Percentiles rank a stretch among this genome's conserved stretches.
Evolutionary conservation across 1,140 invertebrate genomes (phyloP).

Genomic region (Anastrepha ludens): DNA sequence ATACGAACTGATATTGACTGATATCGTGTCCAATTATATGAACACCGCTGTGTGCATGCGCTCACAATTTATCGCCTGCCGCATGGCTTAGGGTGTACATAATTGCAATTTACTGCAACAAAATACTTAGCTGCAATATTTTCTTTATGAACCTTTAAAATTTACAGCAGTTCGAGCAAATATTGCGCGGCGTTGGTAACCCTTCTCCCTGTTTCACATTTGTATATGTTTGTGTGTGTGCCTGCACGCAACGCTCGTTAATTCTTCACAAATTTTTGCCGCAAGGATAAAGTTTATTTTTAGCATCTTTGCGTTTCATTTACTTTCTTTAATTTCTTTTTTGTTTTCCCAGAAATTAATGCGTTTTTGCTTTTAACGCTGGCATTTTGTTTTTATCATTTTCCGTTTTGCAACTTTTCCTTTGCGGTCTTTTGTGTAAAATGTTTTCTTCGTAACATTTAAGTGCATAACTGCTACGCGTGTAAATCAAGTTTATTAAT

Average conservation of each 20-base stretch:
- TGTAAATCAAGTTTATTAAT: slow-evolving; percentile 37
- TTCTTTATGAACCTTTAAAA: background rate
- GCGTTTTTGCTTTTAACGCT: slow-evolving; percentile 18
- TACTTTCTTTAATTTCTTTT: background rate
- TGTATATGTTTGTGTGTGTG: background rate
- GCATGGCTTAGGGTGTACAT: background rate
- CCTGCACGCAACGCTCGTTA: background rate
- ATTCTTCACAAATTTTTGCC: slow-evolving; percentile 35
- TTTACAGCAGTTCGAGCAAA: background rate
- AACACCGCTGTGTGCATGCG: too few relatives aligned
- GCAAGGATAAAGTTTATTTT: slow-evolving; percentile 49
- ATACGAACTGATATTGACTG: too few relatives aligned
- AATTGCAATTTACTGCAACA: slow-evolving; percentile 26
- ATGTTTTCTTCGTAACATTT: background rate
- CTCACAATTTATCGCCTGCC: too few relatives aligned
- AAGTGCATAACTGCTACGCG: background rate
- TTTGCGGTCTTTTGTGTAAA: background rate
- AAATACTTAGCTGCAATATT: background rate
- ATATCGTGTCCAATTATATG: too few relatives aligned
- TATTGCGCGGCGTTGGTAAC: background rate
- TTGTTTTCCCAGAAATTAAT: background rate
- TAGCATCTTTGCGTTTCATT: background rate
- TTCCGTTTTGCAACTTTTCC: background rate
- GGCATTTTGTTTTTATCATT: background rate
- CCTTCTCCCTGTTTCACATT: background rate